Base-by-base conservation (phyloP, 1,140 invertebrate species). In the Drosophila navojoa region DNA sequence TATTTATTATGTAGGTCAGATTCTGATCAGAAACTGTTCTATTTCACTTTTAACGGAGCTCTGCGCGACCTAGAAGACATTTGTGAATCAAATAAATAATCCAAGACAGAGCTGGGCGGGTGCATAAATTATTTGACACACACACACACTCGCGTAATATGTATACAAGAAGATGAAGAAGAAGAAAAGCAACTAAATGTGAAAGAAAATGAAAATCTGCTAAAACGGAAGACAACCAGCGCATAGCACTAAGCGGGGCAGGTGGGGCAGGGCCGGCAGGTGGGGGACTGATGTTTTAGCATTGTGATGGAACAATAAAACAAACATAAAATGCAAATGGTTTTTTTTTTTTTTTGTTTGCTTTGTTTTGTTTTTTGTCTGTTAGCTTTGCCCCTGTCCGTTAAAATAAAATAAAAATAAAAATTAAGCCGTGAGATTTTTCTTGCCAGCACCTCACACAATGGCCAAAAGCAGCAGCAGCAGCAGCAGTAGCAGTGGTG, bases 401-500 rank as follows among this genome's bases (percentile, higher is more conserved):
- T 82, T 73, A 76, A 84, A 84, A 79, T 79, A 84, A 75, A 73
- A 35, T 9, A 9, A 35, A 7, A 75, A 86, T 75, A 86, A 54
- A 85, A 85, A 85, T 85, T 82, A 87, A 89, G 84, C 84, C 82
- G 82, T 87, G 82, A 77, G 82, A 87, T 89, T 63, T 87, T 86
- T 87, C 84, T 89, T 58, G 73, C 60, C 27, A 59, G 45, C 58
- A 44, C 52, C 57, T 42, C 64, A 63, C 67, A 75, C 67, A 75
- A 75, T 75, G 68, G 60, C 15, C 19, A 22, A 22, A 1, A 22
- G 19, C 19, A 22, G 19, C 19, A 22, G 19, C 19, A 19, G 19
- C 19, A 19, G 25, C 58, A 60, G 35, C 15, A 47, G 40, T 49
- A 58, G 50, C 45, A 62, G 53, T 11, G 35, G 19, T n/a, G n/a